phyloP scores from a whole-genome alignment of 2,888 invertebrate species.

The Trachelus tabidus region DNA sequence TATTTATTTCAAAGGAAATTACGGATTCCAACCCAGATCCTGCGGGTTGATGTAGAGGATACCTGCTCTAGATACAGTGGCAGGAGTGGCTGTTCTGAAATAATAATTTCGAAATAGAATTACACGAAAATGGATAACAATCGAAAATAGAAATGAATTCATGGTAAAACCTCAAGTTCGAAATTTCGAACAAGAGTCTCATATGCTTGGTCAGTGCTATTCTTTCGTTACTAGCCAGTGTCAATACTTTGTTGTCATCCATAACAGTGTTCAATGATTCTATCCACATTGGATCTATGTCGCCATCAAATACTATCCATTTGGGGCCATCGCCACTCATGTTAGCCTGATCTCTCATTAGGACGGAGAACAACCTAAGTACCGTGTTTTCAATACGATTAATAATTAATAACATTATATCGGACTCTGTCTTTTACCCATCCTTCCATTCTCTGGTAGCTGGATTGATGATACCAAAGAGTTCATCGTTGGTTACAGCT shows the following conservation, averaged over 20 bases:
- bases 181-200: conserved; percentile 94
- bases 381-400: conserved; percentile 4
- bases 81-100: conserved; percentile 88
- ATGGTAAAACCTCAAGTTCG: conserved; percentile 71
- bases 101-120: neutral
- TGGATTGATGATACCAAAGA: conserved; percentile 94
- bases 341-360: conserved; percentile 95
- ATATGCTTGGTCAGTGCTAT: conserved; percentile 90
- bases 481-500: conserved; percentile 94
- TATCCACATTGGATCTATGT: conserved; percentile 99
- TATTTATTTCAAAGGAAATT: conserved; percentile 62
- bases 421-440: conserved; percentile 62
- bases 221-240: conserved; percentile 93
- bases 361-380: conserved; percentile 87
- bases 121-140: neutral
- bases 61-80: conserved; percentile 94
- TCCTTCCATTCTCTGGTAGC: conserved; percentile 94
- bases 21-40: conserved; percentile 96
- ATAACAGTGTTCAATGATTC: conserved; percentile 96
- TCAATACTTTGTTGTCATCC: conserved; percentile 96
- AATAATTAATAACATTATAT: neutral
- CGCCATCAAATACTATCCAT: conserved; percentile 96
- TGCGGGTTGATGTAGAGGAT: conserved; percentile 94
- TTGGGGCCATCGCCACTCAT: conserved; percentile 87
- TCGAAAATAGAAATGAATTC: neutral